Conservation (phyloP, 2,888 invertebrate genomes). For the Drosophila lutescens region DNA sequence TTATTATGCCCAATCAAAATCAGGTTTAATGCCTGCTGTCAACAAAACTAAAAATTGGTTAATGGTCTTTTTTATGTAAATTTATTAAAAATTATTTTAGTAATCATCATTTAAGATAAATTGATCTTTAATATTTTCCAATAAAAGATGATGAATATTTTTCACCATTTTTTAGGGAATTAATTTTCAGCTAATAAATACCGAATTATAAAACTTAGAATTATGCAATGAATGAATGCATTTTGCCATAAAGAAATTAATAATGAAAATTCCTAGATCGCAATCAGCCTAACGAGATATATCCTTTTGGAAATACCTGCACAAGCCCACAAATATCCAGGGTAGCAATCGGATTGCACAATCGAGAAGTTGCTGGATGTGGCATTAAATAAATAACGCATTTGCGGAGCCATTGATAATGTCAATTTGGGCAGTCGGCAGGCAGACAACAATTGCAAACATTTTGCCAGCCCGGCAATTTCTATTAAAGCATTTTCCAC, state of each 20-base stretch:
- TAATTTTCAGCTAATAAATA: no score
- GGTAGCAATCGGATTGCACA: constrained; percentile 25
- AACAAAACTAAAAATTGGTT: not conserved
- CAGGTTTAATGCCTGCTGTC: not conserved
- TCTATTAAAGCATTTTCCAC: constrained; percentile 63
- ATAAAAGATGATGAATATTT: not conserved
- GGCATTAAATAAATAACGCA: constrained; percentile 57
- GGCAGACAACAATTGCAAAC: constrained; percentile 45
- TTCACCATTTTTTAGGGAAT: no score
- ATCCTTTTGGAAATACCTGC: not conserved
- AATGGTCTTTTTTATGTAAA: not conserved
- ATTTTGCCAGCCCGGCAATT: constrained; percentile 48
- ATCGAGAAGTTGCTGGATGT: constrained; percentile 35
- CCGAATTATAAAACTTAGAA: not conserved
- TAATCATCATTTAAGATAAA: not conserved
- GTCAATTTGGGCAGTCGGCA: constrained; percentile 50
- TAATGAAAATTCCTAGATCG: not conserved
- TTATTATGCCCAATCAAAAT: not conserved
- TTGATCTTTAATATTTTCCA: not conserved
- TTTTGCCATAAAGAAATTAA: no score
- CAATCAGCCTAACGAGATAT: not conserved
- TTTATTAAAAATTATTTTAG: not conserved
- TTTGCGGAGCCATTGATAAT: constrained; percentile 56
- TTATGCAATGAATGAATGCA: no score
- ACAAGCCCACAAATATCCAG: not conserved